Percentiles rank a stretch among this genome's conserved stretches.
Conservation (phyloP, 2,888 invertebrate species). For the Dolichopus griseipennis region DNA sequence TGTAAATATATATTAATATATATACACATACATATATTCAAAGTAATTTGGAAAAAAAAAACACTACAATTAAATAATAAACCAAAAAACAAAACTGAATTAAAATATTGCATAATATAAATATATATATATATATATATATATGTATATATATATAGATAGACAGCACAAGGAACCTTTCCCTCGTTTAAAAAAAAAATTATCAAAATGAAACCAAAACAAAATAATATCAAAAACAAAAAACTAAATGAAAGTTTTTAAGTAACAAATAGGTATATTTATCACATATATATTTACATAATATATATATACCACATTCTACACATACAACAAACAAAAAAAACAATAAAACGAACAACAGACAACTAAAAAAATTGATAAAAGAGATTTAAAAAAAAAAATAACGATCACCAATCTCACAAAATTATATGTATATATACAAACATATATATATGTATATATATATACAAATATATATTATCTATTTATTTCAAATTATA, state of each 20-base stretch:
- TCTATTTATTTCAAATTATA: not conserved
- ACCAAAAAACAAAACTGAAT: not conserved
- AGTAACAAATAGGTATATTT: too few relatives aligned
- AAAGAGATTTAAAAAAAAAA: too few relatives aligned
- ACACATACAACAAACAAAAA: constrained; percentile 1
- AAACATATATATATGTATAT: not conserved
- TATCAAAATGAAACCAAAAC: not conserved
- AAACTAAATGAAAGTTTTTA: too few relatives aligned
- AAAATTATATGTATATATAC: not conserved
- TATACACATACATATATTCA: not conserved
- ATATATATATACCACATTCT: not conserved
- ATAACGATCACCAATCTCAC: too few relatives aligned
- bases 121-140: too few relatives aligned
- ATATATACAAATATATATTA: not conserved
- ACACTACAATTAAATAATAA: not conserved
- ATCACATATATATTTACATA: not conserved
- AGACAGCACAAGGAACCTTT: constrained; percentile 23
- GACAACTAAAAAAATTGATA: too few relatives aligned
- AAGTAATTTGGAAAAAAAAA: not conserved
- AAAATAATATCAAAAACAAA: not conserved
- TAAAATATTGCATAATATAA: not conserved
- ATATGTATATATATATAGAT: too few relatives aligned
- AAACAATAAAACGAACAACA: too few relatives aligned
- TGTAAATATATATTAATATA: not conserved
- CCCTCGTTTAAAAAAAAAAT: constrained; percentile 21